A percentile compares a stretch with the other conserved stretches of the same genome.
Conservation (phyloP, 1,140 invertebrate genomes). For the Acromyrmex charruanus region DNA sequence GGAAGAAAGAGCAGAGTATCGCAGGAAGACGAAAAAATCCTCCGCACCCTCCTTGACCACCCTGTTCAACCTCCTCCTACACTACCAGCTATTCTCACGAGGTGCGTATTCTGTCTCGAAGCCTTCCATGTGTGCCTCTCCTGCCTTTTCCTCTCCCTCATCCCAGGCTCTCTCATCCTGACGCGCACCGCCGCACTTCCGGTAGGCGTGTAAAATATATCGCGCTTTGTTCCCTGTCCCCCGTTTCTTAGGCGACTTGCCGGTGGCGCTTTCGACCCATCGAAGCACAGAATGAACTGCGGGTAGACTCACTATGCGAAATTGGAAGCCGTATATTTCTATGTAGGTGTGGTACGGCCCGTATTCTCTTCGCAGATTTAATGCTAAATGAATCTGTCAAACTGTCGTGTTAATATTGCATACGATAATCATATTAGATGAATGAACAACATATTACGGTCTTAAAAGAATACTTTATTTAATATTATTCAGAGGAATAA, state of each 20-base stretch:
- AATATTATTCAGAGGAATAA: no score
- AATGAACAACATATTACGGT: background rate
- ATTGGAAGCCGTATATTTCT: slow-evolving; percentile 54
- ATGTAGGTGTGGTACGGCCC: background rate
- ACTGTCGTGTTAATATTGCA: slow-evolving; percentile 21
- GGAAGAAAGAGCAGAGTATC: slow-evolving; percentile 56
- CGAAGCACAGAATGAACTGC: slow-evolving; percentile 29
- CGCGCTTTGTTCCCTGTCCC: slow-evolving; percentile 69
- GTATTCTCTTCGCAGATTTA: slow-evolving; percentile 38
- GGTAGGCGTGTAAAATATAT: slow-evolving; percentile 76
- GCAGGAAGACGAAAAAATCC: slow-evolving; percentile 55
- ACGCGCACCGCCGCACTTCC: slow-evolving; percentile 75
- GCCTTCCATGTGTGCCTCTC: slow-evolving; percentile 67
- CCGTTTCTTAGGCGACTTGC: slow-evolving; percentile 64
- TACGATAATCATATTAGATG: background rate
- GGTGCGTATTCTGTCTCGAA: slow-evolving; percentile 63
- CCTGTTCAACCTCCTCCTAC: slow-evolving; percentile 31
- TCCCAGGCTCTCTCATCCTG: slow-evolving; percentile 58
- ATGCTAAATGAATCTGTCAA: slow-evolving; percentile 46
- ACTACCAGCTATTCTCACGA: slow-evolving; percentile 68
- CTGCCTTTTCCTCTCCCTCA: slow-evolving; percentile 54
- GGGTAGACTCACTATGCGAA: slow-evolving; percentile 32
- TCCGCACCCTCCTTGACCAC: slow-evolving; percentile 24
- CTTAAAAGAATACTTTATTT: background rate
- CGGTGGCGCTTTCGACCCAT: slow-evolving; percentile 63